Percentiles rank a stretch among this genome's conserved stretches.
phyloP scores from a whole-genome alignment of 2,797 vertebrate genomes.

The Valencia hispanica region DNA sequence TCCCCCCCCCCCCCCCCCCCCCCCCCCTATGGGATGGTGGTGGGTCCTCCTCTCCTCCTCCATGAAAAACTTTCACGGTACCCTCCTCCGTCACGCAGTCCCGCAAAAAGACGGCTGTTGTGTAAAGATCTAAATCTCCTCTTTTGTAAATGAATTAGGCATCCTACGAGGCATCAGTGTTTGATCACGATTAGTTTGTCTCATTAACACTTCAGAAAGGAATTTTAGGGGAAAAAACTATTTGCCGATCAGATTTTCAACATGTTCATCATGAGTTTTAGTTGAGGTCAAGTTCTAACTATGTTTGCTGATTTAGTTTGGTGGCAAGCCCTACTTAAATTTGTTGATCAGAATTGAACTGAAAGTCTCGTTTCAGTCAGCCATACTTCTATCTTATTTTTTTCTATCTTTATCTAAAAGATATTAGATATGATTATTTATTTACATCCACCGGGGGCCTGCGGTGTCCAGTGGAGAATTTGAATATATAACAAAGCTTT shows the following conservation, averaged over 20 bases:
- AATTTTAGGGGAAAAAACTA: not conserved
- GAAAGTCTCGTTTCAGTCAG: not conserved
- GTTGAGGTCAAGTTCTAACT: not conserved
- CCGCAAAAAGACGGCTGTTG: not conserved
- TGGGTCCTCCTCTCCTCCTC: constrained; percentile 8
- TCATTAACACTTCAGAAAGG: not conserved
- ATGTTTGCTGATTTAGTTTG: not conserved
- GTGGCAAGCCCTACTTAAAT: too few relatives aligned
- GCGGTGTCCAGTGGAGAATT: not conserved
- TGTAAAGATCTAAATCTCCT: not conserved
- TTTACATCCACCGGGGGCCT: not conserved
- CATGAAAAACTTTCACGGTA: not conserved
- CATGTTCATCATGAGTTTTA: not conserved
- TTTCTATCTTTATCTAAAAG: not conserved
- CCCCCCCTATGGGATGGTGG: not conserved
- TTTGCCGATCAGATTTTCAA: not conserved
- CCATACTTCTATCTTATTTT: too few relatives aligned
- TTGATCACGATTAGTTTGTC: not conserved
- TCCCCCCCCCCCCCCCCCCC: too few relatives aligned
- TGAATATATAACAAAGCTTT: too few relatives aligned
- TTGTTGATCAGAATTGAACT: not conserved
- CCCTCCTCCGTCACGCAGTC: not conserved
- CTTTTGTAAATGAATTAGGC: not conserved
- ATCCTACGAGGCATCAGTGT: too few relatives aligned
- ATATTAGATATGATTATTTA: not conserved